Percentiles rank a stretch among this genome's conserved stretches.
Conservation (phyloP, 2,888 invertebrate genomes). For the Bellardia bayeri region DNA sequence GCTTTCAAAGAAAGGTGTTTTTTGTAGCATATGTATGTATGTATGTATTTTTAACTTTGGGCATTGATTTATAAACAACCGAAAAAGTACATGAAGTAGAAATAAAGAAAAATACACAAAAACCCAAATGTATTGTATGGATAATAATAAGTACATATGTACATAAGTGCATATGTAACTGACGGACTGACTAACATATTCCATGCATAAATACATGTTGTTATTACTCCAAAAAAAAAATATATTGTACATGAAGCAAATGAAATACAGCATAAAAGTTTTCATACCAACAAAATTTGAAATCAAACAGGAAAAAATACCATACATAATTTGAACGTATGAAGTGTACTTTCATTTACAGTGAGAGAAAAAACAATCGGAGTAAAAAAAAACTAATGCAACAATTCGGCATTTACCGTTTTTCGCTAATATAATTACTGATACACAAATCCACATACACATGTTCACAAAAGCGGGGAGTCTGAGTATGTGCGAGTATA, state of each 20-base stretch:
- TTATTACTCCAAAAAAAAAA: conserved; percentile 5
- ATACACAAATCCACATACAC: no score
- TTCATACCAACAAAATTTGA: background rate
- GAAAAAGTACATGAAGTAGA: conserved; percentile 32
- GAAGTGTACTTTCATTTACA: background rate
- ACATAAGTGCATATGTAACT: background rate
- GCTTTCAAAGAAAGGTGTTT: conserved; percentile 49
- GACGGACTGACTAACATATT: conserved; percentile 44
- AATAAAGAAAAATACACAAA: conserved; percentile 10
- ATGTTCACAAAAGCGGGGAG: no score
- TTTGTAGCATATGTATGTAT: background rate
- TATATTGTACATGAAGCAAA: background rate
- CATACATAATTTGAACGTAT: background rate
- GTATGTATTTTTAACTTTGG: conserved; percentile 15
- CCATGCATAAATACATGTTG: conserved; percentile 21
- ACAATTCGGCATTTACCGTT: conserved; percentile 18
- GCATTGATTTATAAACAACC: conserved; percentile 56
- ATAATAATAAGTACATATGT: conserved; percentile 5
- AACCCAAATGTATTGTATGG: conserved; percentile 30
- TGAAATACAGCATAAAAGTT: background rate
- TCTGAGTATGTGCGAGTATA: no score
- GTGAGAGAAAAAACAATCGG: background rate
- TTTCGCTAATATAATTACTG: background rate
- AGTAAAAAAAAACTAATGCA: background rate
- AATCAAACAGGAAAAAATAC: background rate